Evolutionary conservation across 2,113 vertebrate genomes (phyloP).

Genomic region (Pterocles burchelli): DNA sequence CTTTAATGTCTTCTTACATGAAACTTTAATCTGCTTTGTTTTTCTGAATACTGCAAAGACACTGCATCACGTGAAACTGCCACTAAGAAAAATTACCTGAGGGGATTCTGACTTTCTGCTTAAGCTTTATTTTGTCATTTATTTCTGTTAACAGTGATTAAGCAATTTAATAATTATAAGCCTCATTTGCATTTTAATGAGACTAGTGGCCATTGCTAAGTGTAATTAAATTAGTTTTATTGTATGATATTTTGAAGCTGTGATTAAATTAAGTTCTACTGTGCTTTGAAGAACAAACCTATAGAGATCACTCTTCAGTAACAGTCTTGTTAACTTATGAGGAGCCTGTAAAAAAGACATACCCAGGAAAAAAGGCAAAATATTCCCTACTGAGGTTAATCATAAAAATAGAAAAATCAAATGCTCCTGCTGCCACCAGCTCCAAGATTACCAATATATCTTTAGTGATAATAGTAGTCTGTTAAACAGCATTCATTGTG

Average conservation of each 20-base stretch:
- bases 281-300: slow-evolving; percentile 77
- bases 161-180: slow-evolving; percentile 88
- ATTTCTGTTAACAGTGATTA: slow-evolving; percentile 82
- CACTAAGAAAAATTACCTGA: slow-evolving; percentile 67
- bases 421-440: not conserved
- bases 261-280: slow-evolving; percentile 83
- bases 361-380: slow-evolving; percentile 23
- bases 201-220: slow-evolving; percentile 76
- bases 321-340: slow-evolving; percentile 70
- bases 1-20: not conserved
- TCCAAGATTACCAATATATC: slow-evolving; percentile 27
- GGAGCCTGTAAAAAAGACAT: slow-evolving; percentile 60
- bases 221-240: slow-evolving; percentile 86
- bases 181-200: slow-evolving; percentile 89
- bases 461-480: not conserved
- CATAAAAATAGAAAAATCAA: slow-evolving; percentile 45
- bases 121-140: slow-evolving; percentile 85
- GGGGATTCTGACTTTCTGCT: slow-evolving; percentile 76
- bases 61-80: not conserved
- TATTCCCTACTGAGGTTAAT: slow-evolving; percentile 53
- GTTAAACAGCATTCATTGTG: slow-evolving; percentile 12
- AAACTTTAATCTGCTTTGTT: not conserved
- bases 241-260: slow-evolving; percentile 78
- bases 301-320: slow-evolving; percentile 67
- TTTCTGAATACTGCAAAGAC: slow-evolving; percentile 17